A percentile compares a stretch with the other conserved stretches of the same genome.
Conservation (phyloP, 2,113 vertebrate genomes). For the Crotalus helleri region DNA sequence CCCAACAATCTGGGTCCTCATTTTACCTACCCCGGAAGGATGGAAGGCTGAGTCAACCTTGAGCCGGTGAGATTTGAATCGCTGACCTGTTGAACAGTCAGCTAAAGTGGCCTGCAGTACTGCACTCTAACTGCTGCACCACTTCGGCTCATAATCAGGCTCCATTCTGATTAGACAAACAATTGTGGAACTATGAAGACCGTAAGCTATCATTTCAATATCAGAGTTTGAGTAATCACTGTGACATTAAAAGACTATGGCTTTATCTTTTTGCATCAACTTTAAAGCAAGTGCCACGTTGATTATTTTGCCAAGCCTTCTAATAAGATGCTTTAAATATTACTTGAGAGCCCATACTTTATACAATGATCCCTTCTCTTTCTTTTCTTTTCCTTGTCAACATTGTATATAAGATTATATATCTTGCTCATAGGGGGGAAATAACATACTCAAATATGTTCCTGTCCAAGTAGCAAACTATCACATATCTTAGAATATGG, state of each 20-base stretch:
- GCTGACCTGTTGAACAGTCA: no score
- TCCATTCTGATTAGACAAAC: not conserved
- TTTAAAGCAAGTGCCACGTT: slow-evolving; percentile 41
- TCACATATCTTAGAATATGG: not conserved
- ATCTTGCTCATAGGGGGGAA: not conserved
- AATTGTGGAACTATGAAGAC: no score
- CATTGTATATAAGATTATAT: not conserved
- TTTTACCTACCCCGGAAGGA: no score
- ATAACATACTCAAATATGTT: not conserved
- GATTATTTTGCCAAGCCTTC: slow-evolving; percentile 43
- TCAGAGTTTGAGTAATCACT: slow-evolving; percentile 44
- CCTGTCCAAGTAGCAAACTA: not conserved
- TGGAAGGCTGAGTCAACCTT: no score
- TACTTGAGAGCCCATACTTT: not conserved
- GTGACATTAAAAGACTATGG: slow-evolving; percentile 47
- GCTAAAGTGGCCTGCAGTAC: no score
- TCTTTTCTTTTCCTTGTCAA: not conserved
- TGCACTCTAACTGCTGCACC: no score
- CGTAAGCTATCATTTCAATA: slow-evolving; percentile 16
- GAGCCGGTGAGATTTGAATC: no score
- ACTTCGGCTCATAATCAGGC: not conserved
- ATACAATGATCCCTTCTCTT: not conserved
- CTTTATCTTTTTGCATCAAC: slow-evolving; percentile 24
- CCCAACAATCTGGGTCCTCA: no score
- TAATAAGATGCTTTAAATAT: slow-evolving; percentile 29